Percentiles rank a stretch among this genome's conserved stretches.
phyloP scores from a whole-genome alignment of 1,140 invertebrate genomes.

The Sinella curviseta region DNA sequence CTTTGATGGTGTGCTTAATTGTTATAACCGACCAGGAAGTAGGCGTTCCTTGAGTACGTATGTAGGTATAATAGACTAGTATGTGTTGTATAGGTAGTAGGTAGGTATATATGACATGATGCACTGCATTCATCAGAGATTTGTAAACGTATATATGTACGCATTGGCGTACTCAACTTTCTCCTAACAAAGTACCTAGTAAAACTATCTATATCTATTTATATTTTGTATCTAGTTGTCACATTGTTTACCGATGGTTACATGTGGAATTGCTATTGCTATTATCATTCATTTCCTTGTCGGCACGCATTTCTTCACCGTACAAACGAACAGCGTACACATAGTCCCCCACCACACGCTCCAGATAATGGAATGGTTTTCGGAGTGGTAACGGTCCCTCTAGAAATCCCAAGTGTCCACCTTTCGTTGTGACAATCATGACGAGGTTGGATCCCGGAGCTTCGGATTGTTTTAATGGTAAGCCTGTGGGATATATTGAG shows the following conservation, averaged over 20 bases:
- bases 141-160: too few relatives aligned
- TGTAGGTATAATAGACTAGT: too few relatives aligned
- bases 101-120: too few relatives aligned
- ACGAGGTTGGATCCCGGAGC: conserved; percentile 38
- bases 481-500: conserved; percentile 11
- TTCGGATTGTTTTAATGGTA: conserved; percentile 41
- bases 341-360: conserved; percentile 37
- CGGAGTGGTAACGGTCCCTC: conserved; percentile 34
- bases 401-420: conserved; percentile 44
- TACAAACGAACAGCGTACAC: conserved; percentile 35
- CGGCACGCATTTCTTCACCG: conserved; percentile 3
- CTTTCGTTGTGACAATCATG: conserved; percentile 44
- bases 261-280: conserved; percentile 22
- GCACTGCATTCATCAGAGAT: too few relatives aligned
- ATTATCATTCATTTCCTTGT: conserved; percentile 25
- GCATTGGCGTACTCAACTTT: too few relatives aligned
- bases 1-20: too few relatives aligned
- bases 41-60: too few relatives aligned
- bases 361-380: conserved; percentile 46
- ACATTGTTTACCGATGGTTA: conserved; percentile 11
- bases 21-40: too few relatives aligned
- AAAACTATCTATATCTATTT: neutral
- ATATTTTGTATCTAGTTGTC: neutral
- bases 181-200: too few relatives aligned
- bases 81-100: too few relatives aligned